These are phyloP conservation scores for Valencia hispanica DNA, from an alignment of 2,797 vertebrate species.

Conservation along the genomic window DNA sequence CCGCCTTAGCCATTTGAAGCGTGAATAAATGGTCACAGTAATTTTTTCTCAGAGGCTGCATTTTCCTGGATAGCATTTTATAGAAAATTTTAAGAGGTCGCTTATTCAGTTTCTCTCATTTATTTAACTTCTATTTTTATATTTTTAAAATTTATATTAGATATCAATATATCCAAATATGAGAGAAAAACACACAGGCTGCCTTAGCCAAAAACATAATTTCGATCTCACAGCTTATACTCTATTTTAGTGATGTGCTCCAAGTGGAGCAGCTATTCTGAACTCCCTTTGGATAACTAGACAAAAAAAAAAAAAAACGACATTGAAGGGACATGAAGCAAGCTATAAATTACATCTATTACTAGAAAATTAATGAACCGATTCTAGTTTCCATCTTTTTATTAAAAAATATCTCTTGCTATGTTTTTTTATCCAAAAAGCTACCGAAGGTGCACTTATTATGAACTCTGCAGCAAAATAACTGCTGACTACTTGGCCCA, in stretches of 20 bases:
- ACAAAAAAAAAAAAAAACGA: constrained; percentile 43
- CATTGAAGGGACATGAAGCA: constrained; percentile 18
- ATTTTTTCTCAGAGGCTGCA: neutral
- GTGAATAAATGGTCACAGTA: neutral
- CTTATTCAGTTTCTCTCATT: neutral
- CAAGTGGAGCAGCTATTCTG: constrained; percentile 55
- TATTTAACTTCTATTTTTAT: neutral
- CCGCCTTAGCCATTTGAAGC: neutral
- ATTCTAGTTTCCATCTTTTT: neutral
- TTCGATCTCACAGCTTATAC: neutral
- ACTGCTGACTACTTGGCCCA: neutral
- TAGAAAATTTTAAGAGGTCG: neutral
- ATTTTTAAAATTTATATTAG: neutral
- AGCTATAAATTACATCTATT: constrained; percentile 20
- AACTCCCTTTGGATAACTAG: constrained; percentile 26
- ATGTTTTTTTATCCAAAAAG: neutral
- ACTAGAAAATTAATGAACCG: constrained; percentile 3
- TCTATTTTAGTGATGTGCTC: constrained; percentile 46
- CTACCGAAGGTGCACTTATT: neutral
- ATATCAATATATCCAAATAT: neutral
- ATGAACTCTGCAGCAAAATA: constrained; percentile 1
- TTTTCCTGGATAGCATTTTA: neutral
- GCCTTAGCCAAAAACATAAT: neutral
- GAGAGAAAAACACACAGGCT: neutral
- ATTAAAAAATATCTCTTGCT: neutral